These are phyloP conservation scores for Xenopus tropicalis DNA, from an alignment of 2,113 vertebrate genomes.

Conservation along the genomic window DNA sequence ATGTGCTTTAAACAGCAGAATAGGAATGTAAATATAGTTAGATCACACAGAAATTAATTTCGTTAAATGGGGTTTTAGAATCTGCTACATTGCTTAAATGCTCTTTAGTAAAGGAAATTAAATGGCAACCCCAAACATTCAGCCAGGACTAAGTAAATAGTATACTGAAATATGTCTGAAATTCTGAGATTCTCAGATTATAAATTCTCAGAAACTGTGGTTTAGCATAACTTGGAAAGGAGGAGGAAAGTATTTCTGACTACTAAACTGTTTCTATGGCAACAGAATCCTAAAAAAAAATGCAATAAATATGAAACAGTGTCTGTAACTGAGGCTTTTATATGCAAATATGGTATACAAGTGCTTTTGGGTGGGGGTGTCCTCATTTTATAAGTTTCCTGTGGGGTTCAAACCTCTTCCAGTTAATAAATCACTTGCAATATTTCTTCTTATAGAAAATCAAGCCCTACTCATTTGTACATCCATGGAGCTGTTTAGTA, in stretches of 20 bases:
- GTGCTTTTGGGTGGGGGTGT: conserved; percentile 8
- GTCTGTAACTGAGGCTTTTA: conserved; percentile 59
- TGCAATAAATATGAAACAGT: conserved; percentile 62
- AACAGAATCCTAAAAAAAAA: conserved; percentile 55
- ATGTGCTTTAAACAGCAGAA: conserved; percentile 41
- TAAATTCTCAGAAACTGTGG: conserved; percentile 54
- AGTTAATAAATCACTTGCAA: conserved; percentile 21
- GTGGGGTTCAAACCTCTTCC: conserved; percentile 21
- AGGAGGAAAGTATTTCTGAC: conserved; percentile 51
- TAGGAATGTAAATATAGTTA: conserved; percentile 37
- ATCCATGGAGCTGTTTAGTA: conserved; percentile 13
- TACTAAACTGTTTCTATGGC: conserved; percentile 57
- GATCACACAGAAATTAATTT: conserved; percentile 43
- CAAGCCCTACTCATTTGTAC: neutral
- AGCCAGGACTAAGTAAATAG: conserved; percentile 44
- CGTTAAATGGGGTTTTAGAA: neutral
- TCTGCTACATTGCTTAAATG: neutral
- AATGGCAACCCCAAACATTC: conserved; percentile 23
- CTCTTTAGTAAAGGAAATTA: neutral
- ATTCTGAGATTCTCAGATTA: conserved; percentile 54
- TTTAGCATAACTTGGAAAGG: conserved; percentile 62
- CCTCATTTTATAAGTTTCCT: conserved; percentile 26
- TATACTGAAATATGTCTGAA: conserved; percentile 44
- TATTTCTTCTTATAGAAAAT: conserved; percentile 4
- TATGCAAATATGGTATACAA: conserved; percentile 52